phyloP scores from a whole-genome alignment of 2,113 vertebrate genomes.

The Zapus hudsonius region DNA sequence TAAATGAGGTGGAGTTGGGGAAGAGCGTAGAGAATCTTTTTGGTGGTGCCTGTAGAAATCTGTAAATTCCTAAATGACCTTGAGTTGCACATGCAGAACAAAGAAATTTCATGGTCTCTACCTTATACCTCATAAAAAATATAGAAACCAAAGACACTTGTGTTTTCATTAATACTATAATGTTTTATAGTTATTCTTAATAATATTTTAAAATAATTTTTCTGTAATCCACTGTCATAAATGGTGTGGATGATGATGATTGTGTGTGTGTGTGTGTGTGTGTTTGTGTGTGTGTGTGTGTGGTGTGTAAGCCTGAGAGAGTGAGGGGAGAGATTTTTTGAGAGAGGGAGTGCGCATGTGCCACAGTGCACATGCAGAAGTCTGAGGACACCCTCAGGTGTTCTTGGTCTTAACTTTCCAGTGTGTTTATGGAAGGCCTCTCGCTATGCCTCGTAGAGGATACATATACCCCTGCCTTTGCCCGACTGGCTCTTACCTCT shows the following conservation, averaged over 20 bases:
- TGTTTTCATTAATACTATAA: not conserved
- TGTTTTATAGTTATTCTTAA: not conserved
- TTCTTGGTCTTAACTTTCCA: too few species aligned
- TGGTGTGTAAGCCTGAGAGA: too few species aligned
- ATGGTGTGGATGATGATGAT: not conserved
- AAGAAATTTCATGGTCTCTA: not conserved
- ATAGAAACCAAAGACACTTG: not conserved
- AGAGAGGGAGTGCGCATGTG: too few species aligned
- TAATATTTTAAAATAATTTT: not conserved
- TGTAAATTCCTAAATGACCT: not conserved
- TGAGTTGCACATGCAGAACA: not conserved
- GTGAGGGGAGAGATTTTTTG: too few species aligned
- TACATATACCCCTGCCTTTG: too few species aligned
- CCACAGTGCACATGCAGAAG: too few species aligned
- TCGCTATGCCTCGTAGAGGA: too few species aligned
- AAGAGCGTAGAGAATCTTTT: not conserved
- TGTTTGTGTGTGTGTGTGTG: too few species aligned
- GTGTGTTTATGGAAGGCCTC: too few species aligned
- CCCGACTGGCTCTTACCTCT: too few species aligned
- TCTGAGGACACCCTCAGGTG: too few species aligned
- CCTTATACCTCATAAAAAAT: not conserved
- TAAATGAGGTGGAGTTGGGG: not conserved
- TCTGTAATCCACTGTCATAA: not conserved
- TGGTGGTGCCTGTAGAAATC: not conserved
- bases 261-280: too few species aligned